These are phyloP conservation scores for Apus apus DNA, from an alignment of 2,113 vertebrate species.

Conservation along the genomic window DNA sequence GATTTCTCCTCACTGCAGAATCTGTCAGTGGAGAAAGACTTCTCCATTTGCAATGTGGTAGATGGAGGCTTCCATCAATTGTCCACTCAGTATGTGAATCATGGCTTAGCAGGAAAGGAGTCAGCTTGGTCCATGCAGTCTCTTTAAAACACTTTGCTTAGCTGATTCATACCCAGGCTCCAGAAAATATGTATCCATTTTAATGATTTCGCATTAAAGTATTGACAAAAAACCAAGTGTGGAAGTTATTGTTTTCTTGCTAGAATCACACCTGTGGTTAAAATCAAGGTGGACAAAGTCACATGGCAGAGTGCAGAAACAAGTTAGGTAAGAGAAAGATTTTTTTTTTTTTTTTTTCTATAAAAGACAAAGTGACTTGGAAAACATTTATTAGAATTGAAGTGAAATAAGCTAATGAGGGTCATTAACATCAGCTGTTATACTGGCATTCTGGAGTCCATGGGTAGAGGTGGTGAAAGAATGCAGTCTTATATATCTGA, in stretches of 20 bases:
- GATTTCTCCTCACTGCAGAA: not conserved
- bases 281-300: not conserved
- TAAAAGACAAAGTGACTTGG: not conserved
- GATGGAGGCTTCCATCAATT: not conserved
- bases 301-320: not conserved
- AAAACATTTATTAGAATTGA: not conserved
- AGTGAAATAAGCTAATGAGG: not conserved
- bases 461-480: not conserved
- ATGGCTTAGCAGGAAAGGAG: not conserved
- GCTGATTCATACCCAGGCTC: not conserved
- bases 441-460: not conserved
- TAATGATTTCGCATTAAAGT: not conserved
- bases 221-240: not conserved
- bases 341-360: not conserved
- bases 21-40: not conserved
- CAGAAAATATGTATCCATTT: not conserved
- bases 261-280: not conserved
- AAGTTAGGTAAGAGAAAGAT: not conserved
- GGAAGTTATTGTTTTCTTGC: not conserved
- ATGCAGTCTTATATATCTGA: fast-evolving
- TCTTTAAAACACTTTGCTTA: not conserved
- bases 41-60: not conserved
- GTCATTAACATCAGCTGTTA: not conserved
- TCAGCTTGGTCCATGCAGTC: not conserved
- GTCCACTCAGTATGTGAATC: not conserved